Conservation (phyloP, 2,797 vertebrate species). For the Syngnathus acus region DNA sequence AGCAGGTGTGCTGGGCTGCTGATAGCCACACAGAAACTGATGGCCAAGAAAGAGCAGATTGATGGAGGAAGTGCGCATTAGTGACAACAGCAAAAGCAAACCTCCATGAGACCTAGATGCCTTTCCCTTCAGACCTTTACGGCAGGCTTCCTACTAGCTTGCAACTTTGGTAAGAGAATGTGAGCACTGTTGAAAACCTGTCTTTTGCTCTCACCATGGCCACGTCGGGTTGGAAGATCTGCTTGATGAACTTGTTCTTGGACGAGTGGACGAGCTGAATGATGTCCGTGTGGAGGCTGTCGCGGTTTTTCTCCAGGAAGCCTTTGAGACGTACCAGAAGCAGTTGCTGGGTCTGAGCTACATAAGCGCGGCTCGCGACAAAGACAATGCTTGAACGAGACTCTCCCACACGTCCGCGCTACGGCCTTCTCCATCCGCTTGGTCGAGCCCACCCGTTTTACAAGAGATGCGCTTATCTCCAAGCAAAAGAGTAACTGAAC, state of each 20-base stretch:
- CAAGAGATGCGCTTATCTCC: background rate
- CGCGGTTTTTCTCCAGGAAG: conserved; percentile 96
- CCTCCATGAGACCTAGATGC: too few relatives aligned
- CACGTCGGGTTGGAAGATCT: conserved; percentile 97
- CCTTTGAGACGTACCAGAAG: conserved; percentile 56
- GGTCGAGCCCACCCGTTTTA: too few relatives aligned
- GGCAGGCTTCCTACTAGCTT: too few relatives aligned
- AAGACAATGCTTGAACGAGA: too few relatives aligned
- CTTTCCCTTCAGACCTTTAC: too few relatives aligned
- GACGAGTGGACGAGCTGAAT: conserved; percentile 97
- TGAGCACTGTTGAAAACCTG: background rate
- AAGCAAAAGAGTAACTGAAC: background rate
- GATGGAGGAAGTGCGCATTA: conserved; percentile 18
- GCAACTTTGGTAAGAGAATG: too few relatives aligned
- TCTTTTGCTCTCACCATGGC: conserved; percentile 81
- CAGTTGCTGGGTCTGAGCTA: background rate
- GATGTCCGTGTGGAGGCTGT: conserved; percentile 94
- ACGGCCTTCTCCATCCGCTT: too few relatives aligned
- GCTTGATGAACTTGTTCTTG: conserved; percentile 98
- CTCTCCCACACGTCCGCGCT: too few relatives aligned
- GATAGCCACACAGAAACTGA: conserved; percentile 96
- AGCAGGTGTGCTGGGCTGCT: conserved; percentile 77
- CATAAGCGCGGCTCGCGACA: background rate
- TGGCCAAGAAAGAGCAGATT: conserved; percentile 43
- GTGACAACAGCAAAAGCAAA: background rate